Base-by-base conservation (phyloP, 2,888 invertebrate species). In the Choristoneura rosaceana region DNA sequence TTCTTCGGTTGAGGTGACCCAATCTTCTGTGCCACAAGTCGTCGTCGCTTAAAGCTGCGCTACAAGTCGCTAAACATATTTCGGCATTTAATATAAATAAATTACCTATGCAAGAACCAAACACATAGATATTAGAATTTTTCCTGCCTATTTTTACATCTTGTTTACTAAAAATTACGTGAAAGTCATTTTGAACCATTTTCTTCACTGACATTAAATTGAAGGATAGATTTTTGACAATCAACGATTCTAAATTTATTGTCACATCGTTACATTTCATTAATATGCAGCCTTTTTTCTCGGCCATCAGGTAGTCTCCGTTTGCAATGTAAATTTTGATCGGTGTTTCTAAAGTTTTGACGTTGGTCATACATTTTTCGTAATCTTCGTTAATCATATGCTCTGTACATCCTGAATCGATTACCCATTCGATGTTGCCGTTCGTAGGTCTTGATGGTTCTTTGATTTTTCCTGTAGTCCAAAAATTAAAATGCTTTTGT, bases 261-360 rank as follows among this genome's bases (percentile, higher is more conserved):
- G 47, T 47, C 47, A 47, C 14, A 12, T 47, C 47, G 14, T 47
- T 47, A 47, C 47, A 47, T 14, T 47, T 47, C 47, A 47, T 47
- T 10, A 14, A 14, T 47, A 47, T 47, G 47, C 10, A 14, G 14
- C 58, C 58, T 58, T 12, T 58, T 58, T 58, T 58, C 12, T 58
- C 14, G 5, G 58, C 58, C 3, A 58, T 12, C 10, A 58, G 15
- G 33, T 33, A 58, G 14, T 58, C 33, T 33, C 33, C 58, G 33
- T 58, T 58, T 12, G 58, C 58, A 34, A 58, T 58, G 14, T 58
- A 58, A 33, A 58, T 58, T 58, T 58, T 58, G 14, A 33, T 58
- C 58, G 58, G 58, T 9, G 33, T 58, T 58, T 58, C 58, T 33
- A 58, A 58, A 14, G 15, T 58, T 33, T 4, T 33, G 1, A 58